Conservation (phyloP, 2,797 vertebrate species). For the Myripristis murdjan region DNA sequence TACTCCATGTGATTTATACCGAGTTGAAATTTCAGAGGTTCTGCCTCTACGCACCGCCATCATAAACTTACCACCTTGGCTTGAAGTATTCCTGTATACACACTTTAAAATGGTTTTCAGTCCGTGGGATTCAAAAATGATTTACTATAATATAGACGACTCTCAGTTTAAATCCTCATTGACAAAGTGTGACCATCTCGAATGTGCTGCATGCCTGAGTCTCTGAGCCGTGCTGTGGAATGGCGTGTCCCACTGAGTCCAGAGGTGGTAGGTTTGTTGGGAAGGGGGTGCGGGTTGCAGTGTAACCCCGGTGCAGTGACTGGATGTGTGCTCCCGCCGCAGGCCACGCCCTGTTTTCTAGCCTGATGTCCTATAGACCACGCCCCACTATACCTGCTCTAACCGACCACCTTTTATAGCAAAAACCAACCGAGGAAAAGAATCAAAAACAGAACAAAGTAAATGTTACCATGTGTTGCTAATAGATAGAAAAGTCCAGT, state of each 20-base stretch:
- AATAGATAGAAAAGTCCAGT: slow-evolving; percentile 87
- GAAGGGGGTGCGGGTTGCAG: slow-evolving; percentile 86
- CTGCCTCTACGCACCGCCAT: slow-evolving; percentile 60
- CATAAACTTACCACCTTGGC: slow-evolving; percentile 66
- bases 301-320: slow-evolving; percentile 43
- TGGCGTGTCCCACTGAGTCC: slow-evolving; percentile 66
- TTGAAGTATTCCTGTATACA: slow-evolving; percentile 79
- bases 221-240: slow-evolving; percentile 77
- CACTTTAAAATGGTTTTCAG: slow-evolving; percentile 63
- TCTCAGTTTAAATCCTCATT: slow-evolving; percentile 56
- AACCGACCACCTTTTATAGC: slow-evolving; percentile 92
- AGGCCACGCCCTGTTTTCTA: slow-evolving; percentile 87
- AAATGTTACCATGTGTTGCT: slow-evolving; percentile 97
- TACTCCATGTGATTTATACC: slow-evolving; percentile 99
- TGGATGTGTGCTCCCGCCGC: slow-evolving; percentile 45
- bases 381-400: slow-evolving; percentile 93
- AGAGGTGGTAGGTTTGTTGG: slow-evolving; percentile 82
- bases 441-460: slow-evolving; percentile 83
- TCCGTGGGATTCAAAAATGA: slow-evolving; percentile 57
- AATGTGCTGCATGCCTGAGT: slow-evolving; percentile 89
- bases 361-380: slow-evolving; percentile 96
- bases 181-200: slow-evolving; percentile 72
- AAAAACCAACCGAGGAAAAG: slow-evolving; percentile 72
- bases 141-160: slow-evolving; percentile 40
- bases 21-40: slow-evolving; percentile 77